phyloP scores from a whole-genome alignment of 2,797 vertebrate genomes.

The Anas bahamensis region DNA sequence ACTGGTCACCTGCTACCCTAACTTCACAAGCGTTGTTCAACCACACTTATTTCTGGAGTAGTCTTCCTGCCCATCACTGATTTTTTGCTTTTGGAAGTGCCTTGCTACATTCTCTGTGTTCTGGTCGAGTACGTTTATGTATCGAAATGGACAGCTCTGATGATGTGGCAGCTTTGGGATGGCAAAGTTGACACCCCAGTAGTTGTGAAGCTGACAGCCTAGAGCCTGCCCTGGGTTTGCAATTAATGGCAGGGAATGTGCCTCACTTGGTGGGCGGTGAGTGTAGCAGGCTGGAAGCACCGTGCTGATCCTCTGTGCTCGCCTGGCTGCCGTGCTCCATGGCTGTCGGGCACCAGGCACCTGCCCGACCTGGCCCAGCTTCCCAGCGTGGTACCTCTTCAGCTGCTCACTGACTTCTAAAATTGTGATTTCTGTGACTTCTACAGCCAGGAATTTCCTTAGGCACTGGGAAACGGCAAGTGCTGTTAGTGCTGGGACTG shows the following conservation, averaged over 20 bases:
- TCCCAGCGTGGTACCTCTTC: background rate
- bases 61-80: background rate
- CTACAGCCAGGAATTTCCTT: background rate
- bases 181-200: background rate
- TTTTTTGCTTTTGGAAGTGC: background rate
- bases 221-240: background rate
- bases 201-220: background rate
- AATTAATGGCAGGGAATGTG: background rate
- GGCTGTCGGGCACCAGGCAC: background rate
- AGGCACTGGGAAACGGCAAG: background rate
- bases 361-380: background rate
- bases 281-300: background rate
- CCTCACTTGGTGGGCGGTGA: background rate
- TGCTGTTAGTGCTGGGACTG: background rate
- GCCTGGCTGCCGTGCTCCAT: rapidly evolving
- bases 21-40: background rate
- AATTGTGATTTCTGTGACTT: background rate
- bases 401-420: background rate
- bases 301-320: rapidly evolving
- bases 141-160: rapidly evolving
- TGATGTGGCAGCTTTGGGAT: background rate
- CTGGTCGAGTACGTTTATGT: background rate
- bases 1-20: background rate
- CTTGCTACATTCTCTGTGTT: rapidly evolving
- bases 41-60: background rate